Percentiles rank a stretch among this genome's conserved stretches.
Evolutionary conservation across 2,797 vertebrate species (phyloP).

Genomic region (Pangasius larnaudii): DNA sequence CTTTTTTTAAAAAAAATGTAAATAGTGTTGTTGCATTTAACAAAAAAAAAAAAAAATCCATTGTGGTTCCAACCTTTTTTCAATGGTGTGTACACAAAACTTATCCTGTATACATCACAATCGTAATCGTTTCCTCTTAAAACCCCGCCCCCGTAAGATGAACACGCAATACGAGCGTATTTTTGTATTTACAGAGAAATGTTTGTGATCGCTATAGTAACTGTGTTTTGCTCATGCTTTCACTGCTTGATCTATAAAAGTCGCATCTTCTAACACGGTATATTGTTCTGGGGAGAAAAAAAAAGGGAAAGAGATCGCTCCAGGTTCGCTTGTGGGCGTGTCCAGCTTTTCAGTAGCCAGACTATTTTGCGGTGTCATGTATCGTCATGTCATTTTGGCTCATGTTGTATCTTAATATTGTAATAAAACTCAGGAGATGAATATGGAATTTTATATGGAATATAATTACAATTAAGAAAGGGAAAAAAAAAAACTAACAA

Average conservation of each 20-base stretch:
- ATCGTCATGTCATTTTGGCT: background rate
- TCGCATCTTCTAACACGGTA: background rate
- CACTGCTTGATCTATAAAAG: conserved; percentile 69
- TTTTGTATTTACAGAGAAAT: too few species aligned
- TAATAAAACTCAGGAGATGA: conserved; percentile 1
- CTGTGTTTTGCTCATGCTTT: conserved; percentile 66
- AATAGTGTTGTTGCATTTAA: background rate
- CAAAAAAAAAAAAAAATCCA: background rate
- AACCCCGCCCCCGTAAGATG: background rate
- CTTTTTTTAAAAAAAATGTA: background rate
- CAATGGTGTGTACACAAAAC: too few species aligned
- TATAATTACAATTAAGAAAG: too few species aligned
- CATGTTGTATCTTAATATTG: background rate
- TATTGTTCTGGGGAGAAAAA: background rate
- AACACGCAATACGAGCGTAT: too few species aligned
- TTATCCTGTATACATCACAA: background rate
- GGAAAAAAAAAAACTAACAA: too few species aligned
- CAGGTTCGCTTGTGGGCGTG: background rate
- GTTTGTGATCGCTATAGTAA: background rate
- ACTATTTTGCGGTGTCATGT: background rate
- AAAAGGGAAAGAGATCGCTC: too few species aligned
- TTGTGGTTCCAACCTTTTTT: background rate
- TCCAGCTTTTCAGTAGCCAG: background rate
- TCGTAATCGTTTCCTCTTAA: background rate
- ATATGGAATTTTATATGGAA: background rate